phyloP scores from a whole-genome alignment of 2,888 invertebrate genomes.

The Oligia latruncula region DNA sequence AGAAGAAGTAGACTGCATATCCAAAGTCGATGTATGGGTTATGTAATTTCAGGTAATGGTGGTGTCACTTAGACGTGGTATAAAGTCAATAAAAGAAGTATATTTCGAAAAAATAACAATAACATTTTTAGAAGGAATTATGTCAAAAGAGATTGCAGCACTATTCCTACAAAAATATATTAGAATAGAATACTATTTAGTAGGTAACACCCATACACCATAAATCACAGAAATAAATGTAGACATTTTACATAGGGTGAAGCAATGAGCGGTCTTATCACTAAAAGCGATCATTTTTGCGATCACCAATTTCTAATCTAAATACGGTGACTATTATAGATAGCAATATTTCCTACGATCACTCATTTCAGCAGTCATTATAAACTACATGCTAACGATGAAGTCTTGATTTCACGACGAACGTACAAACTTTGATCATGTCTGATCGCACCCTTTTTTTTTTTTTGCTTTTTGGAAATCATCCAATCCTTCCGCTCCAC shows the following conservation, averaged over 20 bases:
- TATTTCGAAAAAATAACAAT: neutral
- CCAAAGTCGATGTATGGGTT: neutral
- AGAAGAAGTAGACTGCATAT: neutral
- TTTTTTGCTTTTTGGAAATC: too few relatives aligned
- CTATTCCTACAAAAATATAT: too few relatives aligned
- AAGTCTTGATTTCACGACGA: neutral
- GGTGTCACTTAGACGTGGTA: neutral
- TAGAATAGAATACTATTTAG: too few relatives aligned
- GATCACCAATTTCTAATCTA: neutral
- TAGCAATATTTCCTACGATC: neutral
- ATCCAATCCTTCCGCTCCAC: too few relatives aligned
- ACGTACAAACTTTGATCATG: neutral
- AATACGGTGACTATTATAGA: neutral
- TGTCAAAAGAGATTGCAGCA: too few relatives aligned
- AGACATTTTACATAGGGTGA: too few relatives aligned
- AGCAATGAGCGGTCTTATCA: neutral
- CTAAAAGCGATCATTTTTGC: neutral
- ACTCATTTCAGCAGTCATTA: neutral
- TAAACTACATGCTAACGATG: neutral
- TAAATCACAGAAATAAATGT: too few relatives aligned
- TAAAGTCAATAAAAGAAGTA: neutral
- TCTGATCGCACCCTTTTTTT: conserved; percentile 6
- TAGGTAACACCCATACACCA: too few relatives aligned
- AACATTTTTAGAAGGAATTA: too few relatives aligned
- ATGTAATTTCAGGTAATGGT: neutral